Conservation (phyloP, 2,113 vertebrate genomes). For the Sinocyclocheilus grahami region DNA sequence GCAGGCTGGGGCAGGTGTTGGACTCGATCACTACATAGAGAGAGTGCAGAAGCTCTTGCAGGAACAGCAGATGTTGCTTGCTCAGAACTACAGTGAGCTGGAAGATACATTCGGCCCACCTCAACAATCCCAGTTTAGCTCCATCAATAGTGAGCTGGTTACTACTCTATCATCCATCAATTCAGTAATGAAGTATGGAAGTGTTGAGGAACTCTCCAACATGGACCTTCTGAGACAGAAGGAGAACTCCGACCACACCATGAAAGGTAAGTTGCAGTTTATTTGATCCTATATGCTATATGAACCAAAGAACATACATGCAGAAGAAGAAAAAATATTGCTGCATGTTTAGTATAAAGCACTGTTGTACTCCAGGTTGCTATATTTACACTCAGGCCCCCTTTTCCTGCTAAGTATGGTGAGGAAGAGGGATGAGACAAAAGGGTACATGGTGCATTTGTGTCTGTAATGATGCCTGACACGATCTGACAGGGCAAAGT, state of each 20-base stretch:
- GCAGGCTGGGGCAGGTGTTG: constrained; percentile 63
- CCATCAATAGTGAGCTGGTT: constrained; percentile 92
- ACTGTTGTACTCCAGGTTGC: not conserved
- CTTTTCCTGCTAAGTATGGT: not conserved
- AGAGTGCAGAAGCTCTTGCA: constrained; percentile 90
- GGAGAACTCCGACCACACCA: constrained; percentile 41
- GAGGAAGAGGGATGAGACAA: not conserved
- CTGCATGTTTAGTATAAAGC: not conserved
- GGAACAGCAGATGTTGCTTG: constrained; percentile 91
- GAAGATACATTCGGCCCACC: constrained; percentile 94
- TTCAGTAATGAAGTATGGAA: constrained; percentile 87
- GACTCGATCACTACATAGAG: constrained; percentile 94
- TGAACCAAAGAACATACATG: not conserved
- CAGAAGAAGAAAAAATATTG: not conserved
- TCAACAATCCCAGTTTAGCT: constrained; percentile 86
- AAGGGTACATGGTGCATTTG: constrained; percentile 49
- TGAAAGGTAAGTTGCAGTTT: constrained; percentile 65
- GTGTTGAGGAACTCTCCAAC: constrained; percentile 79
- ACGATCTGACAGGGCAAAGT: constrained; percentile 65
- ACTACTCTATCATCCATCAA: constrained; percentile 93
- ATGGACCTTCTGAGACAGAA: constrained; percentile 72
- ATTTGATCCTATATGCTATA: not conserved
- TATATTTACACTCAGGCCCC: constrained; percentile 37
- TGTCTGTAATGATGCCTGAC: constrained; percentile 62
- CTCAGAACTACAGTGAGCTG: constrained; percentile 93